Conservation (phyloP, 2,113 vertebrate species). For the Protomyctophum bolini region DNA sequence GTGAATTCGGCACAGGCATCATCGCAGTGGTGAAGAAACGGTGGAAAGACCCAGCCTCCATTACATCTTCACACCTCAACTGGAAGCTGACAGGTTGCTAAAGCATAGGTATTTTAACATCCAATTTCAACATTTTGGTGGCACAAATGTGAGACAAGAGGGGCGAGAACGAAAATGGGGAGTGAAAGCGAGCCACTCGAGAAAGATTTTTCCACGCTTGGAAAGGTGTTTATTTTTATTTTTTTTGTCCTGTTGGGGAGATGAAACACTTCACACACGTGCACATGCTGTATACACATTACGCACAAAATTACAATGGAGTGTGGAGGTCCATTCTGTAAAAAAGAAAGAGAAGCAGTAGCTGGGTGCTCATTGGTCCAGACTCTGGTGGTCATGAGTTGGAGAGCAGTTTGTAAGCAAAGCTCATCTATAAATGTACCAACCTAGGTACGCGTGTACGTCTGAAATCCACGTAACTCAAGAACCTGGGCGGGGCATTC, state of each 20-base stretch:
- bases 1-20: conserved; percentile 39
- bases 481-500: too few species aligned
- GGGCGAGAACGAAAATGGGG: conserved; percentile 57
- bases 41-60: conserved; percentile 35
- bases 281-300: background rate
- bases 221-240: conserved; percentile 4
- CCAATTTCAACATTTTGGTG: conserved; percentile 67
- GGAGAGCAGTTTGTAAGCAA: conserved; percentile 11
- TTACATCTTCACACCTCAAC: conserved; percentile 74
- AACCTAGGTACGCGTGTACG: too few species aligned
- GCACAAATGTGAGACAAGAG: conserved; percentile 45
- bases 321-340: background rate
- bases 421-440: background rate
- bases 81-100: conserved; percentile 67
- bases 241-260: background rate
- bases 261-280: background rate
- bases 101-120: conserved; percentile 69
- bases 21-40: conserved; percentile 5
- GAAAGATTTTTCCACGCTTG: conserved; percentile 36
- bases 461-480: too few species aligned
- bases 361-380: conserved; percentile 21
- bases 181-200: conserved; percentile 13
- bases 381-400: conserved; percentile 6
- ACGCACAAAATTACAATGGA: background rate
- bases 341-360: conserved; percentile 5